These are phyloP conservation scores for Antitype chi DNA, from an alignment of 2,888 invertebrate species.

Conservation along the genomic window DNA sequence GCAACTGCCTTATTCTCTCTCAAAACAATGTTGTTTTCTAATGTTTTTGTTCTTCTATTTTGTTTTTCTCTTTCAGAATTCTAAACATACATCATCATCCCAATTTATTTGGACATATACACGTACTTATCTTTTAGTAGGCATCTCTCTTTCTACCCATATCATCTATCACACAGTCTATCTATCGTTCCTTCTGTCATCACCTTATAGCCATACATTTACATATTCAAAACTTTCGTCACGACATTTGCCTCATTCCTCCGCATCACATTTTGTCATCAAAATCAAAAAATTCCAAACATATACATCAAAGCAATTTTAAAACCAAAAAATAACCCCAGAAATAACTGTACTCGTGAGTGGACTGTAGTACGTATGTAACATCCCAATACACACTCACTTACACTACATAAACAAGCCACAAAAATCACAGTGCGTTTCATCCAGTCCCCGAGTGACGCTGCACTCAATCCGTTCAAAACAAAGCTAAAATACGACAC, in stretches of 20 bases:
- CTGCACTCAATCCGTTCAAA: conserved; percentile 48
- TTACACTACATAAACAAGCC: conserved; percentile 9
- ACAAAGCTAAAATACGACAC: conserved; percentile 48
- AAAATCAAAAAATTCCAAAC: not conserved
- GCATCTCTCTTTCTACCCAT: not conserved
- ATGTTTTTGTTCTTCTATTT: too few species aligned
- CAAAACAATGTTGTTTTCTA: not conserved
- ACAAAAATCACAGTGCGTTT: conserved; percentile 22
- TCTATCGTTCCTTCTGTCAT: not conserved
- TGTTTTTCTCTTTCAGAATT: not conserved
- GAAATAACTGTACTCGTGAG: not conserved
- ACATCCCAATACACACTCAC: conserved; percentile 7
- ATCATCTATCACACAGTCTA: not conserved
- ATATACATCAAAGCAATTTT: not conserved
- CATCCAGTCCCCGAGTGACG: conserved; percentile 19
- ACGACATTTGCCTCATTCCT: not conserved
- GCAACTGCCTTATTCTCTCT: not conserved
- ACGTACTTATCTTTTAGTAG: not conserved
- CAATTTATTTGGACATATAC: not conserved
- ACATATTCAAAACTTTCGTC: not conserved
- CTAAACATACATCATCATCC: not conserved
- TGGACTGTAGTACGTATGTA: not conserved
- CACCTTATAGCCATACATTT: too few species aligned
- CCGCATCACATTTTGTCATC: not conserved
- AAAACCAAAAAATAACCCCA: not conserved